Conservation (phyloP, 2,797 vertebrate species). For the Megaceryle alcyon region DNA sequence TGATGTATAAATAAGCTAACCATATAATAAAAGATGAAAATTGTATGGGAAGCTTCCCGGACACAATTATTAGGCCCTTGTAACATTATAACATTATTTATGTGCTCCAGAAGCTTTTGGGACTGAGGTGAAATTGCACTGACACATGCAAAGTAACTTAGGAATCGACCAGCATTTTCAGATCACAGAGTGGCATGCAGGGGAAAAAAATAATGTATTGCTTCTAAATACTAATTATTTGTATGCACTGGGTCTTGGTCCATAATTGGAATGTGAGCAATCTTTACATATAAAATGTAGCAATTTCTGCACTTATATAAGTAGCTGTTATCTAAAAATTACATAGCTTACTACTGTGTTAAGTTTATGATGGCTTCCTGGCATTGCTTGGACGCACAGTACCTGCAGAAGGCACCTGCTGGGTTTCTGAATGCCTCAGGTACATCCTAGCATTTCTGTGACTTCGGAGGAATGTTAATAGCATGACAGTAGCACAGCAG, state of each 20-base stretch:
- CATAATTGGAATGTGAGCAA: conserved; percentile 59
- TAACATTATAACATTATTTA: conserved; percentile 36
- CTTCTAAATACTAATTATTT: conserved; percentile 69
- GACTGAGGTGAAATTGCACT: conserved; percentile 12
- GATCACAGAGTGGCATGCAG: background rate
- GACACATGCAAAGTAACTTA: conserved; percentile 1
- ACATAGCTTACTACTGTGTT: conserved; percentile 58
- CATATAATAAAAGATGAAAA: conserved; percentile 44
- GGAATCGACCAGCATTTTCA: conserved; percentile 13
- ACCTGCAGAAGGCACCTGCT: conserved; percentile 64
- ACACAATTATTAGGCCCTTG: conserved; percentile 53
- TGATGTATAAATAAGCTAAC: conserved; percentile 37
- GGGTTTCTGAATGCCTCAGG: conserved; percentile 65
- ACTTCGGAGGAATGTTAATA: conserved; percentile 60
- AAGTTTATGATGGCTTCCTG: conserved; percentile 61
- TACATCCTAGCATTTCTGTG: conserved; percentile 40
- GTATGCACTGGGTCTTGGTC: conserved; percentile 56
- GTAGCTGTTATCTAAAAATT: conserved; percentile 72
- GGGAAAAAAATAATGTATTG: conserved; percentile 37
- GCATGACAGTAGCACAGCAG: conserved; percentile 64
- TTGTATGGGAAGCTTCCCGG: conserved; percentile 5
- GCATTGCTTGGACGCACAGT: conserved; percentile 27
- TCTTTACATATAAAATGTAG: conserved; percentile 49
- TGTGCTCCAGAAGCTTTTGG: conserved; percentile 62
- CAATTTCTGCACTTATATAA: conserved; percentile 67